phyloP scores from a whole-genome alignment of 2,888 invertebrate species.

The Microctonus aethiopoides region DNA sequence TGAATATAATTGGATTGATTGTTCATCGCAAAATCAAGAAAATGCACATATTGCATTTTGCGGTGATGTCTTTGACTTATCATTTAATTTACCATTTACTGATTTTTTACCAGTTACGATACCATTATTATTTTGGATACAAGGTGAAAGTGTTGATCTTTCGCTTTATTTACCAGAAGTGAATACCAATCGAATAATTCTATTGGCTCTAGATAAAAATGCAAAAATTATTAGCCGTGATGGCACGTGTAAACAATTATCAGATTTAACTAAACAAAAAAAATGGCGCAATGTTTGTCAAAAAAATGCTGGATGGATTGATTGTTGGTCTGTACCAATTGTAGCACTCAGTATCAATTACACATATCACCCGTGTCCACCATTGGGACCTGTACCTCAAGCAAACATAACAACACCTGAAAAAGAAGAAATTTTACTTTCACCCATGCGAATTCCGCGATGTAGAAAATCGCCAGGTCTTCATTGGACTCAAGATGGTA shows the following conservation, averaged over 20 bases:
- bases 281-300: constrained; percentile 87
- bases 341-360: constrained; percentile 92
- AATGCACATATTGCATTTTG: constrained; percentile 95
- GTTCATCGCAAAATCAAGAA: constrained; percentile 94
- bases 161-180: constrained; percentile 92
- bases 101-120: constrained; percentile 93
- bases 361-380: constrained; percentile 92
- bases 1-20: constrained; percentile 99
- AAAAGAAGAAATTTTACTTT: constrained; percentile 90
- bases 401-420: constrained; percentile 94
- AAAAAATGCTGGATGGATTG: constrained; percentile 85
- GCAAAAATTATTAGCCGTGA: constrained; percentile 86
- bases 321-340: constrained; percentile 96
- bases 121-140: constrained; percentile 91
- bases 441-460: constrained; percentile 90
- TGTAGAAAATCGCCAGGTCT: constrained; percentile 78
- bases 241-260: constrained; percentile 72
- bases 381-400: constrained; percentile 87
- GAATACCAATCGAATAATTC: constrained; percentile 85
- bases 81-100: constrained; percentile 92
- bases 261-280: constrained; percentile 70
- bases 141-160: constrained; percentile 93
- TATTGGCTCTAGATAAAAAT: constrained; percentile 87
- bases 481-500: constrained; percentile 75
- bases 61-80: constrained; percentile 92